Evolutionary conservation across 2,113 vertebrate genomes (phyloP).

Genomic region (Pangasianodon gigas): DNA sequence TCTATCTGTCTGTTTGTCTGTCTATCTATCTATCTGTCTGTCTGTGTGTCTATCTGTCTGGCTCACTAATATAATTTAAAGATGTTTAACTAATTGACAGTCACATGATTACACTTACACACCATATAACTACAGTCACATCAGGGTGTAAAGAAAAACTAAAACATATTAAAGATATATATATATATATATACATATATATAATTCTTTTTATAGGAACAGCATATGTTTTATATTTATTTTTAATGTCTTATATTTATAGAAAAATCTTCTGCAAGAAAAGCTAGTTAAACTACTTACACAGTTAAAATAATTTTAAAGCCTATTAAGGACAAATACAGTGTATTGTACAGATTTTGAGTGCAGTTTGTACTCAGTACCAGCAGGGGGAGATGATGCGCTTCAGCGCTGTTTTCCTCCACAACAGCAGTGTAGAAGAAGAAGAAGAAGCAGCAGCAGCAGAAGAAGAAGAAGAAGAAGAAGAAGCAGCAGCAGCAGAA

Average conservation of each 20-base stretch:
- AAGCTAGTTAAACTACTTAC: no score
- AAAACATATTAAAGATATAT: no score
- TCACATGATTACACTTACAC: not conserved
- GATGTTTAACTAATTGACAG: not conserved
- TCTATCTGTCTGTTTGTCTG: no score
- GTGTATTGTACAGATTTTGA: not conserved
- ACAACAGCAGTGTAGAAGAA: not conserved
- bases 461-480: not conserved
- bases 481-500: not conserved
- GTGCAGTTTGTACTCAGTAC: not conserved
- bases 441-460: not conserved
- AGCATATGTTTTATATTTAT: no score
- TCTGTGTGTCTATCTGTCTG: no score
- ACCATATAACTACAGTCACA: no score
- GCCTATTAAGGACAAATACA: not conserved
- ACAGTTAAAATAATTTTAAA: no score
- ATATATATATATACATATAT: not conserved
- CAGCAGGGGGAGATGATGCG: conserved; percentile 12
- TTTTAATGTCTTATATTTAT: no score
- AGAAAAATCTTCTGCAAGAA: not conserved
- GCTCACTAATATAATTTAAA: no score
- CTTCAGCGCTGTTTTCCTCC: not conserved
- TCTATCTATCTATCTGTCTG: no score
- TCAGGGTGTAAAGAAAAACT: no score
- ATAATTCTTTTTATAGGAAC: not conserved